A percentile compares a stretch with the other conserved stretches of the same genome.
Conservation (phyloP, 2,113 vertebrate genomes). For the Pteropus alecto region DNA sequence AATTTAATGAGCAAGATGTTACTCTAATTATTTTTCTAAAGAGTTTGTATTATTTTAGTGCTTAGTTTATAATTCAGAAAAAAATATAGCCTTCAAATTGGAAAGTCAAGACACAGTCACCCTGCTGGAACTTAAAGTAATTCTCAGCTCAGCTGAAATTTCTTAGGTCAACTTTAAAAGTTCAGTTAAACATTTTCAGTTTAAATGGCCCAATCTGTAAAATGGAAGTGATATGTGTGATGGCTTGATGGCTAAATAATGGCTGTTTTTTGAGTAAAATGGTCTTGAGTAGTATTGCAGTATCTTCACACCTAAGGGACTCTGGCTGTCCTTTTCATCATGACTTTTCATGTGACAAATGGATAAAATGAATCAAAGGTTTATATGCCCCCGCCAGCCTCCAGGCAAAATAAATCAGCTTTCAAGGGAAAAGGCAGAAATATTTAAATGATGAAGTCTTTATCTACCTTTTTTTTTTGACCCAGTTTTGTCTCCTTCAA, state of each 20-base stretch:
- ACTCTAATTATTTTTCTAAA: conserved; percentile 70
- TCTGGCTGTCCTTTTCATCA: not conserved
- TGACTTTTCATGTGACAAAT: conserved; percentile 8
- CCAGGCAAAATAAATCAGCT: conserved; percentile 35
- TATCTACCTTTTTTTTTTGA: conserved; percentile 32
- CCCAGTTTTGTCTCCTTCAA: conserved; percentile 42
- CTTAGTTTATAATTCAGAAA: conserved; percentile 28
- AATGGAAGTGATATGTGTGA: not conserved
- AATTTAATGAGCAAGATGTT: conserved; percentile 56
- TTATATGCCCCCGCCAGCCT: not conserved
- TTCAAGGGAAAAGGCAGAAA: conserved; percentile 23
- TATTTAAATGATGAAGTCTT: conserved; percentile 53
- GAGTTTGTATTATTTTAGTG: conserved; percentile 47
- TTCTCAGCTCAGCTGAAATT: not conserved
- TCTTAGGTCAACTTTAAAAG: not conserved
- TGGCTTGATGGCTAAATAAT: not conserved
- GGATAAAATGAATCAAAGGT: not conserved
- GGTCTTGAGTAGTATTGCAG: not conserved
- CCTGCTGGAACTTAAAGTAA: not conserved
- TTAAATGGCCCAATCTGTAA: not conserved
- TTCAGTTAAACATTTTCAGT: not conserved
- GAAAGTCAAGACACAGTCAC: not conserved
- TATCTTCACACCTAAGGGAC: not conserved
- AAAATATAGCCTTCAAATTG: conserved; percentile 3
- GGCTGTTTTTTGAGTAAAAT: not conserved